These are phyloP conservation scores for Promerops cafer DNA, from an alignment of 2,113 vertebrate genomes.

Conservation along the genomic window DNA sequence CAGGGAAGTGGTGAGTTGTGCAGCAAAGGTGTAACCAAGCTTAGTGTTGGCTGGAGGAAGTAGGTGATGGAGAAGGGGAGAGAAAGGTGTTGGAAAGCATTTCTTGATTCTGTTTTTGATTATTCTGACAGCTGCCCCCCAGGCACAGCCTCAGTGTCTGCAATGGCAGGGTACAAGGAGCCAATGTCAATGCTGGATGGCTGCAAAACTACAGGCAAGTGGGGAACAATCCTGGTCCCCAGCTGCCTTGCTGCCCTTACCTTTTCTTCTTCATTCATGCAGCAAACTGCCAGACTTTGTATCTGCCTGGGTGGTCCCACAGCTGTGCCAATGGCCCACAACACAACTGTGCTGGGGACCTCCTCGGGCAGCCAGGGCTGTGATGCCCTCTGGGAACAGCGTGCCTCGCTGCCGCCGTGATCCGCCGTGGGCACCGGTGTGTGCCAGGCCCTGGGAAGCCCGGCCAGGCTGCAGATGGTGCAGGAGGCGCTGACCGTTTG, in stretches of 20 bases:
- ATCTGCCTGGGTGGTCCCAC: neutral
- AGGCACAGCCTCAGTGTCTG: rapidly evolving
- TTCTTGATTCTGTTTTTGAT: neutral
- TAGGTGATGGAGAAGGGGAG: neutral
- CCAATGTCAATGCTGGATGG: neutral
- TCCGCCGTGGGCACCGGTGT: rapidly evolving
- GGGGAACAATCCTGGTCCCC: neutral
- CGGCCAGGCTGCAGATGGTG: neutral
- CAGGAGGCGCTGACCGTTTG: neutral
- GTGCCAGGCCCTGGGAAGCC: neutral
- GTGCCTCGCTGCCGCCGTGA: rapidly evolving
- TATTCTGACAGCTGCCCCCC: neutral
- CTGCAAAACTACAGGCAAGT: neutral
- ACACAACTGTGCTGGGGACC: neutral
- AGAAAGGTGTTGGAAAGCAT: neutral
- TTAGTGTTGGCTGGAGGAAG: neutral
- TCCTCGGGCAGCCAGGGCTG: rapidly evolving
- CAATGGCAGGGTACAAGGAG: neutral
- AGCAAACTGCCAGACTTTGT: neutral
- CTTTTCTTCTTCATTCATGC: neutral
- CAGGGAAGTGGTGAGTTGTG: neutral
- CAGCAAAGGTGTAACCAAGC: neutral
- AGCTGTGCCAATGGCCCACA: neutral
- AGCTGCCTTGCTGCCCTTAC: neutral
- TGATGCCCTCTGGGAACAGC: neutral